Base-by-base conservation (phyloP, 2,113 vertebrate species). In the Myocastor coypus region DNA sequence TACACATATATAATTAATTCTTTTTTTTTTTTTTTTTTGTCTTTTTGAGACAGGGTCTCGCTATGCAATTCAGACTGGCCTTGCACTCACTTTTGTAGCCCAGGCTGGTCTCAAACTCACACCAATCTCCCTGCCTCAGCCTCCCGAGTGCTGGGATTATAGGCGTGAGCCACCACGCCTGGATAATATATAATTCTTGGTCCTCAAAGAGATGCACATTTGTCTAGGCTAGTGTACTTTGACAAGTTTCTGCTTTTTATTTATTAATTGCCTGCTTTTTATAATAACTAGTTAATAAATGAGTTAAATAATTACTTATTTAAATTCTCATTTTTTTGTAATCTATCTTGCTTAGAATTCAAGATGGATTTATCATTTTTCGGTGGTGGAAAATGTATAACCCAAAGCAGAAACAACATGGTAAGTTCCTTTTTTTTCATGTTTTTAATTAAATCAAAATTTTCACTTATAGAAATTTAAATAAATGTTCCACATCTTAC, bases 371-470 rank as follows among this genome's bases (percentile, higher is more conserved):
- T 97, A 98, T 99, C 97, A 99, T 99, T 98, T 99, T 99, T 98
- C 99, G 99, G 22, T 99, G 99, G 99, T 99, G 99, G 99, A 99
- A 99, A 98, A 99, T 99, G 99, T 99, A 99, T 97, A 99, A 99
- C 98, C 99, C 99, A 59, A 99, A 99, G 97, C 99, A 99, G 97
- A 99, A 99, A 78, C 99, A 99, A 95, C 99, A 99, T 9, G 99
- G 99, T 99, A 98, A 98, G 99, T 98, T 96, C 97, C 86, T 22
- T 24, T 94, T 95, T 95, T 94, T 89, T 69, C 50, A 93, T 66
- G 73, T 88, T 19, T 88, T 91, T 16, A 75, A 0, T 92, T 22
- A 86, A 68, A 69, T 91, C 50, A 91, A n/a, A 93, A 37, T 69
- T 95, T 97, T 92, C 9, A 50, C 37, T 94, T 89, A 68, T 80